Base-by-base conservation (phyloP, 64 coral and sea anemone genomes). In the Pocillopora damicornis region DNA sequence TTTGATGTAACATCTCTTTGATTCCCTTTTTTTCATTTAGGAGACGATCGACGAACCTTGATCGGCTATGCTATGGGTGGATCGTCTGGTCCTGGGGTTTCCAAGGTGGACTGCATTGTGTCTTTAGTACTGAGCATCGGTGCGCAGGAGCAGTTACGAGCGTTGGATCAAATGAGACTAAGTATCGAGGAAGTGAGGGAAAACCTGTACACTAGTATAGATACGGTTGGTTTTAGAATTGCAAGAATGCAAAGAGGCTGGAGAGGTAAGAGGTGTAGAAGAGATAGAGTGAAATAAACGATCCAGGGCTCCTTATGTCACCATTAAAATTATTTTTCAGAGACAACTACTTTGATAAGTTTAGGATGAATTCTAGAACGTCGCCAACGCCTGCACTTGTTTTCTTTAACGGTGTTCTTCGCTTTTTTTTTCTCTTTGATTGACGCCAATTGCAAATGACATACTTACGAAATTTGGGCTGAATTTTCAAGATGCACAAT, bases 61-160 rank as follows among this genome's bases (percentile, higher is more conserved):
- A 78, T 93, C 14, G 91, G 91, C 20, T 93, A 89, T 25, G 87
- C 91, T 22, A 80, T 93, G 71, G 91, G 88, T 56, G 68, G 81
- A 6, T 84, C 87, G 13, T 85, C 81, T 18, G 60, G 88, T 26
- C 11, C 61, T 17, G 79, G 87, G 17, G 79, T 93, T 26, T 89
- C 91, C 5, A 87, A 83, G 18, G 91, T 93, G 1, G 87, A 93
- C 45, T 93, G 91, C 23, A n/a, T 93, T 16, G 91, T 93, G 45
- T 93, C 91, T n/a, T 75, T 93, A 22, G 86, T 93, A 26, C 79
- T 93, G 13, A 88, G 91, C 16, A 81, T 93, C 23, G 80, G 79
- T 11, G 59, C 86, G 4, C 83, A 84, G 61, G 91, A 93, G 34
- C 87, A 88, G 73, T 64, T 77, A 9, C 10, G 91, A 23, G 91